A percentile compares a stretch with the other conserved stretches of the same genome.
These are phyloP conservation scores for Anguilla rostrata DNA, from an alignment of 2,113 vertebrate genomes.

Conservation along the genomic window DNA sequence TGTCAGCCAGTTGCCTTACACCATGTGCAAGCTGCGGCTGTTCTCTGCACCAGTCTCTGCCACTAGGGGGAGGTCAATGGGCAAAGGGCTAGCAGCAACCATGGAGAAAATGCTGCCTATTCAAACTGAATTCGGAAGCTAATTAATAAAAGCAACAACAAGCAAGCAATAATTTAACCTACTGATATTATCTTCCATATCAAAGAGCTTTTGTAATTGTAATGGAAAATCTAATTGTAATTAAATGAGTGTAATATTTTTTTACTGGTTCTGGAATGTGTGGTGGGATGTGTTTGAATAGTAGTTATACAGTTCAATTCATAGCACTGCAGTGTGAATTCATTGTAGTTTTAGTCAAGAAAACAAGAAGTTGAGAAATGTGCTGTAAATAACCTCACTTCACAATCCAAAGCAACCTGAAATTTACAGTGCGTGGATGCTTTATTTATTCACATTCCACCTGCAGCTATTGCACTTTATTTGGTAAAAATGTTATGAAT, in stretches of 20 bases:
- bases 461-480: neutral
- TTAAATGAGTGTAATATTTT: too few species aligned
- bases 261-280: too few species aligned
- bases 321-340: neutral
- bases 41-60: neutral
- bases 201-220: too few species aligned
- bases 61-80: conserved; percentile 20
- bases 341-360: neutral
- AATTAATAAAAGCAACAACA: neutral
- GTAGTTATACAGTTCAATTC: neutral
- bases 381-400: neutral
- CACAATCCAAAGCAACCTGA: neutral
- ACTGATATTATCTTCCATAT: neutral
- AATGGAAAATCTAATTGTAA: too few species aligned
- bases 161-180: neutral
- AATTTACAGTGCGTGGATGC: too few species aligned
- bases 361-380: neutral
- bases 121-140: neutral
- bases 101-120: neutral
- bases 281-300: too few species aligned
- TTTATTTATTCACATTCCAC: neutral
- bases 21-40: neutral
- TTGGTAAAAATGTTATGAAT: neutral
- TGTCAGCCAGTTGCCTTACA: neutral
- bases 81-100: neutral